Evolutionary conservation across 2,888 invertebrate genomes (phyloP), one percentile per base, ranked within the genome.

Genomic region (Acheta domesticus): DNA sequence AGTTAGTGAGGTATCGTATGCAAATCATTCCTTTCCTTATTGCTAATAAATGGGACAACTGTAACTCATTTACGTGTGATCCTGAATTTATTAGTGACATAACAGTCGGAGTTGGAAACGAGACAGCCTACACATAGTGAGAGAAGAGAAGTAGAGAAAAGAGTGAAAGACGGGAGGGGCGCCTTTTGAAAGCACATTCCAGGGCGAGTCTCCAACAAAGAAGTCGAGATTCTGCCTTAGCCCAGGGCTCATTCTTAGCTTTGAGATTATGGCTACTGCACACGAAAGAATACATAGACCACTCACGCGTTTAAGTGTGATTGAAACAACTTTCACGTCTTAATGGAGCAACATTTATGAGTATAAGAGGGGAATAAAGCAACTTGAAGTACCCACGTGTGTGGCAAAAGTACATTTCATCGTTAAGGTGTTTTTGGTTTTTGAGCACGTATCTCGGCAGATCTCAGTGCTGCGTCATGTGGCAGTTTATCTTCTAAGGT

Each of bases 1-100:
- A 62, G 62, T 62, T 62, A 62, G 62, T 62, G n/a, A 62, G 62
- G 62, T 62, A 62, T 62, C 62, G 62, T 62, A 62, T 62, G 62
- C 62, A 62, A 62, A 62, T 62, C 62, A 62, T 62, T 62, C n/a
- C 62, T 62, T 62, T 62, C 62, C 62, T 62, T n/a, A 62, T 62
- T 62, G 62, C 62, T 62, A 62, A 62, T 62, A 62, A 62, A 62
- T 62, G 62, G 62, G 62, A 62, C 62, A 62, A n/a, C 62, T 62
- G 62, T 62, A n/a, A 19, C 62, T 62, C 62, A 62, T 62, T 62
- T 62, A 62, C 62, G 14, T 62, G 62, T 62, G 62, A 3, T 8
- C 16, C n/a, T 62, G 16, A 62, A 62, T 62, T 62, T 62, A 62
- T 62, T n/a, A n/a, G 62, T 62, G 62, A 62, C 62, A 62, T 62